phyloP scores from a whole-genome alignment of 1,140 invertebrate species.

The Papilio helenus region DNA sequence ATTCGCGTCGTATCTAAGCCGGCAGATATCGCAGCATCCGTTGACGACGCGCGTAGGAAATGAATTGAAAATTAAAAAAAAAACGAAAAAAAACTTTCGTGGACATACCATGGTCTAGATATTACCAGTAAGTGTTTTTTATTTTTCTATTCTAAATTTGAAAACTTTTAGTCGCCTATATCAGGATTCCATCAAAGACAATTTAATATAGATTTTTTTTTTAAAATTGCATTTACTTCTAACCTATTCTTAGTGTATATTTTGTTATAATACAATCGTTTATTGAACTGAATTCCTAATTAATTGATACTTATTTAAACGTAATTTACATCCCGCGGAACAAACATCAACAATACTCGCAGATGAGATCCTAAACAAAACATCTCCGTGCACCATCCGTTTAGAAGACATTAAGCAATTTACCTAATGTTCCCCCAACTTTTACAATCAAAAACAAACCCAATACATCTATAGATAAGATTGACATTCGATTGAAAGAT shows the following conservation, averaged over 20 bases:
- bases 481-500: conserved; percentile 59
- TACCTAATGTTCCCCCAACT: conserved; percentile 62
- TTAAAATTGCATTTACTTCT: too few relatives aligned
- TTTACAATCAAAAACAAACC: conserved; percentile 47
- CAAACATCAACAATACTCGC: conserved; percentile 43
- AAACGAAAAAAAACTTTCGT: not conserved
- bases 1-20: conserved; percentile 46
- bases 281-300: conserved; percentile 28
- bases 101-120: not conserved
- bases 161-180: not conserved
- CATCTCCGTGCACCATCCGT: conserved; percentile 62
- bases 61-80: conserved; percentile 17
- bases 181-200: not conserved
- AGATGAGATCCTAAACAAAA: conserved; percentile 62
- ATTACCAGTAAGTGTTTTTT: not conserved
- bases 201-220: too few relatives aligned
- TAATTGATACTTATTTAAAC: conserved; percentile 35
- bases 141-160: not conserved
- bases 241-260: too few relatives aligned
- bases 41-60: conserved; percentile 30
- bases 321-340: conserved; percentile 46
- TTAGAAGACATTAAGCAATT: conserved; percentile 75
- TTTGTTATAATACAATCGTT: not conserved
- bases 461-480: conserved; percentile 48
- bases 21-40: conserved; percentile 34